Base-by-base conservation (phyloP, 2,888 invertebrate species). In the Timandra comae region DNA sequence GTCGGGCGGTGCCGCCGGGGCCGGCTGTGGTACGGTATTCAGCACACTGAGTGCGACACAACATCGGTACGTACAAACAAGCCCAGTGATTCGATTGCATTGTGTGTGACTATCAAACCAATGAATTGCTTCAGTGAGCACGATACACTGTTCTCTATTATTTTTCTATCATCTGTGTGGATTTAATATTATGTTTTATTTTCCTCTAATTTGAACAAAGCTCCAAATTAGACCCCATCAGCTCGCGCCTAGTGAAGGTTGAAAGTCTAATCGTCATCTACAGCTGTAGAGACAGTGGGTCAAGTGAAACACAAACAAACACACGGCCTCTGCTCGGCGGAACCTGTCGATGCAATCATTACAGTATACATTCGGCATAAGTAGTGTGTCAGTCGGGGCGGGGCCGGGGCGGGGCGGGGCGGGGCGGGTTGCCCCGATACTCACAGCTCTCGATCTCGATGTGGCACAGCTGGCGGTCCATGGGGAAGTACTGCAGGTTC, bases 361-460 rank as follows among this genome's bases (percentile, higher is more conserved):
- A 16, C 6, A 16, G 16, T 16, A 16, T 6, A 6, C n/a, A n/a
- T n/a, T n/a, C n/a, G n/a, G n/a, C n/a, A n/a, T n/a, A n/a, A n/a
- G n/a, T n/a, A n/a, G n/a, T n/a, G 6, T 5, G 16, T 16, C 4
- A 6, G 3, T 3, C 3, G 16, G 3, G 16, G 16, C 13, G 21
- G 24, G 2, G 40, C 20, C n/a, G 16, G 6, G 6, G 16, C 6
- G 16, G 16, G 3, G 16, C 3, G 16, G 3, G 16, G 16, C 13
- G 21, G 24, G 2, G 40, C 20, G 12, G 12, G 22, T 13, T 29
- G 20, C 30, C 46, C 49, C 54, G 54, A 66, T 90, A 95, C 96
- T 95, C 91, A 96, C 96, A 96, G 88, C 96, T 96, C 89, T 96
- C 96, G 67, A 96, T 94, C 88, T 95, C 95, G 74, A 96, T 93